Evolutionary conservation across 2,888 invertebrate genomes (phyloP).

Genomic region (Drosophila melanosoma): DNA sequence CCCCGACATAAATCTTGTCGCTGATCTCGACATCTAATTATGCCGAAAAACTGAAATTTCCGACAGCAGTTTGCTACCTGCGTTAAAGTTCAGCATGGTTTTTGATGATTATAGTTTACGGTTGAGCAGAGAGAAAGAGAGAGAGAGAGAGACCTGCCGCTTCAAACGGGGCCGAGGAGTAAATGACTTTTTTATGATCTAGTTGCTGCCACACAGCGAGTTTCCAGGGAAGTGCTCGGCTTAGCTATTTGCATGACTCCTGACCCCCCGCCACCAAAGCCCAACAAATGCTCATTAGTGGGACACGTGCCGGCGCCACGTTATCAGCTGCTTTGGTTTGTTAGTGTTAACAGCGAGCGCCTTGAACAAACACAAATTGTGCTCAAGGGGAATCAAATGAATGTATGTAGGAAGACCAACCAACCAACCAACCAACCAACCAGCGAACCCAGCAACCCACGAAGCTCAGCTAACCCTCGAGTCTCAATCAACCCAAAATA

Average conservation of each 20-base stretch:
- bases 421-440: neutral
- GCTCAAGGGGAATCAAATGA: conserved; percentile 40
- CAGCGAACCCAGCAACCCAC: neutral
- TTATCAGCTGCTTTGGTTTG: conserved; percentile 42
- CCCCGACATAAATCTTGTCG: conserved; percentile 46
- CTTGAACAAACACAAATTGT: conserved; percentile 58
- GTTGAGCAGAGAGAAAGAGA: conserved; percentile 5
- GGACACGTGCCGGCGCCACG: conserved; percentile 60
- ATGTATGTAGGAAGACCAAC: conserved; percentile 2
- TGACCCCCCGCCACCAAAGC: neutral
- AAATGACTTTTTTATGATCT: conserved; percentile 63
- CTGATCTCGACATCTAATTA: conserved; percentile 52
- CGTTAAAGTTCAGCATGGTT: conserved; percentile 32
- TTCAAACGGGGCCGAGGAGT: conserved; percentile 17
- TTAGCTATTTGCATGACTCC: conserved; percentile 44
- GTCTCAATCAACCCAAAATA: conserved; percentile 17
- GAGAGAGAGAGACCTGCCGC: conserved; percentile 4
- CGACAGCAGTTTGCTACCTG: conserved; percentile 45
- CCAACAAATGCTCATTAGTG: conserved; percentile 66
- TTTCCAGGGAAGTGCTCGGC: conserved; percentile 24
- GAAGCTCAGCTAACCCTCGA: neutral
- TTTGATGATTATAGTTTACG: conserved; percentile 56
- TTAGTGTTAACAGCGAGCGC: conserved; percentile 50
- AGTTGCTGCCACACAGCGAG: conserved; percentile 48
- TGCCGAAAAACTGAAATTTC: conserved; percentile 52